Conservation (phyloP, 2,888 invertebrate genomes). For the Exocentrus adspersus region DNA sequence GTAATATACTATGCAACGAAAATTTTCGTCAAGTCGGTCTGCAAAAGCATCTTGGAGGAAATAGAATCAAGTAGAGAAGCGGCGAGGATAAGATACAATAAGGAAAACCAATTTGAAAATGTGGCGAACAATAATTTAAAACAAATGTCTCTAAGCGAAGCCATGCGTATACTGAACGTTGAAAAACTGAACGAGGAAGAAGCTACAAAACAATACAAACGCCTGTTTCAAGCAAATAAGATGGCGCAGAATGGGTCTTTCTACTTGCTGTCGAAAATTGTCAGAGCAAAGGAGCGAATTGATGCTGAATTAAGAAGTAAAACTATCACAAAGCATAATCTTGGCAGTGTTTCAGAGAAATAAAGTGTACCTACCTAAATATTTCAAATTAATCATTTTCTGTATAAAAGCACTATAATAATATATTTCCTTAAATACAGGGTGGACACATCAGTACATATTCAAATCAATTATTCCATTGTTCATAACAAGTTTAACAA, state of each 20-base stretch:
- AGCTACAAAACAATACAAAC: constrained; percentile 79
- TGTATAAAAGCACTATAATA: too few species aligned
- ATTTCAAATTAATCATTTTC: background rate
- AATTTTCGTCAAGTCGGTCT: constrained; percentile 43
- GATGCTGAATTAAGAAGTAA: constrained; percentile 72
- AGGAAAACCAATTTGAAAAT: constrained; percentile 18
- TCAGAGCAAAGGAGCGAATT: constrained; percentile 84
- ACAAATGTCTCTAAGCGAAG: constrained; percentile 69
- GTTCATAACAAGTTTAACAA: too few species aligned
- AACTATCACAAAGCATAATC: background rate
- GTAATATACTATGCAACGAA: constrained; percentile 42
- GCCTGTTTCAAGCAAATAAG: constrained; percentile 87
- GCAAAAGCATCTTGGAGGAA: constrained; percentile 79
- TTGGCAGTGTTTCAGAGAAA: constrained; percentile 6
- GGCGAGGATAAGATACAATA: constrained; percentile 64
- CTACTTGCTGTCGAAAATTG: constrained; percentile 95
- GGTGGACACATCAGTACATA: too few species aligned
- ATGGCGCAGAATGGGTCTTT: constrained; percentile 92
- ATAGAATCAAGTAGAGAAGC: constrained; percentile 80
- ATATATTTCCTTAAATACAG: too few species aligned
- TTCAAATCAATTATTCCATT: too few species aligned
- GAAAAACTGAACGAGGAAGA: constrained; percentile 73
- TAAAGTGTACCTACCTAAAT: background rate
- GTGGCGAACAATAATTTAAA: background rate
- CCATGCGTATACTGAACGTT: constrained; percentile 90